phyloP scores from a whole-genome alignment of 2,797 vertebrate genomes.

The Sandelia bainsii region DNA sequence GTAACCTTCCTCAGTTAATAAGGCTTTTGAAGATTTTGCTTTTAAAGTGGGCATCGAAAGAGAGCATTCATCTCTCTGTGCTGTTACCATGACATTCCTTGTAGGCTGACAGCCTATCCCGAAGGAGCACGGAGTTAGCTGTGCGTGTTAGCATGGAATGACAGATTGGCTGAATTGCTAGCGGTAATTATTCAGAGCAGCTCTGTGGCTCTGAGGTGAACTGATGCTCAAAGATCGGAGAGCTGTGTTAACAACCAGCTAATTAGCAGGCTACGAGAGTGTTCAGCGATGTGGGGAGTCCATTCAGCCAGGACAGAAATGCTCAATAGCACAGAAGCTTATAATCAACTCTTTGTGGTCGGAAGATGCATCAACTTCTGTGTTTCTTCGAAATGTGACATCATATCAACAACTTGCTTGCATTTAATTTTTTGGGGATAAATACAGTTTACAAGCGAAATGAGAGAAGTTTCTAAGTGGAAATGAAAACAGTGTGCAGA shows the following conservation, averaged over 20 bases:
- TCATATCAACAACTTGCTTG: neutral
- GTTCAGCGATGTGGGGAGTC: conserved; percentile 14
- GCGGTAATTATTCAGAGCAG: conserved; percentile 34
- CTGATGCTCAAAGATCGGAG: conserved; percentile 20
- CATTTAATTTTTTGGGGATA: neutral
- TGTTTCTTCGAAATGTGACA: neutral
- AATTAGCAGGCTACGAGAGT: conserved; percentile 44
- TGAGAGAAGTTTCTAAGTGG: too few relatives aligned
- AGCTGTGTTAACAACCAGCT: conserved; percentile 41
- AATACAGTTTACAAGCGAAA: neutral
- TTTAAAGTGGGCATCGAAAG: conserved; percentile 10
- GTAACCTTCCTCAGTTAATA: neutral
- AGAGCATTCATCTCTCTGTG: conserved; percentile 11
- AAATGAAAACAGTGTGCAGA: neutral
- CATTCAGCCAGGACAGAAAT: conserved; percentile 36
- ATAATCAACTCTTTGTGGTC: conserved; percentile 42
- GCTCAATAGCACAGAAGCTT: conserved; percentile 22
- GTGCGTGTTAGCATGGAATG: conserved; percentile 24
- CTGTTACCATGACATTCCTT: conserved; percentile 3
- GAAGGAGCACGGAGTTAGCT: conserved; percentile 4
- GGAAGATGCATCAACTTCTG: conserved; percentile 2
- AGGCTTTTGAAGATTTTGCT: conserved; percentile 20
- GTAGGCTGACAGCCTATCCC: conserved; percentile 16
- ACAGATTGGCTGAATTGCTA: conserved; percentile 36
- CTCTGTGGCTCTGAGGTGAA: conserved; percentile 43